Conservation (phyloP, 1,140 invertebrate species). For the Apis laboriosa region DNA sequence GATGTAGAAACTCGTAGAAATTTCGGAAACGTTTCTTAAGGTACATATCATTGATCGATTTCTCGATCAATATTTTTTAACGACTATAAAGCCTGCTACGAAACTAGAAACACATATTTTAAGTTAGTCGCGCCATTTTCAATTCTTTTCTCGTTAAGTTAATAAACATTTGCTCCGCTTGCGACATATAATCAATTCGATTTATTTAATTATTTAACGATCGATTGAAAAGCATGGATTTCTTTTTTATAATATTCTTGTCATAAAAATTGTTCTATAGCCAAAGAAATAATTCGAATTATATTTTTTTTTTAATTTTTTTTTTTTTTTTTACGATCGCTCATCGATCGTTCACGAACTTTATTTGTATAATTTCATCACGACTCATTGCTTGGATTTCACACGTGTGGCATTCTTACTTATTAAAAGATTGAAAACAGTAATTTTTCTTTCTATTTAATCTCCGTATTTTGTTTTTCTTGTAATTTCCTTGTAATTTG, state of each 20-base stretch:
- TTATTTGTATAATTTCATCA: slow-evolving; percentile 17
- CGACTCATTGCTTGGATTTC: slow-evolving; percentile 14
- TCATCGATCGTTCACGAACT: not conserved
- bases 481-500: not conserved
- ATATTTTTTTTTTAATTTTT: not conserved
- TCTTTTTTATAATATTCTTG: not conserved
- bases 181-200: slow-evolving; percentile 42
- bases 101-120: slow-evolving; percentile 76
- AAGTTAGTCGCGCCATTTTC: slow-evolving; percentile 69
- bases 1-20: not conserved
- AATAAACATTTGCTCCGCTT: slow-evolving; percentile 27
- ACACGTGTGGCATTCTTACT: slow-evolving; percentile 19
- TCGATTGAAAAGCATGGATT: not conserved
- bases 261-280: not conserved
- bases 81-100: slow-evolving; percentile 58
- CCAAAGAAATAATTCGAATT: not conserved
- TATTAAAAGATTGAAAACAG: not conserved
- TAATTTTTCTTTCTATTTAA: not conserved
- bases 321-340: not conserved
- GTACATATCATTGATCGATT: not conserved
- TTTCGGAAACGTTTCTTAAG: not conserved
- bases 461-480: slow-evolving; percentile 18
- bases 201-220: not conserved
- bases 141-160: slow-evolving; percentile 29
- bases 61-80: not conserved